Evolutionary conservation across 2,113 vertebrate genomes (phyloP).

Genomic region (Ctenomys sociabilis): DNA sequence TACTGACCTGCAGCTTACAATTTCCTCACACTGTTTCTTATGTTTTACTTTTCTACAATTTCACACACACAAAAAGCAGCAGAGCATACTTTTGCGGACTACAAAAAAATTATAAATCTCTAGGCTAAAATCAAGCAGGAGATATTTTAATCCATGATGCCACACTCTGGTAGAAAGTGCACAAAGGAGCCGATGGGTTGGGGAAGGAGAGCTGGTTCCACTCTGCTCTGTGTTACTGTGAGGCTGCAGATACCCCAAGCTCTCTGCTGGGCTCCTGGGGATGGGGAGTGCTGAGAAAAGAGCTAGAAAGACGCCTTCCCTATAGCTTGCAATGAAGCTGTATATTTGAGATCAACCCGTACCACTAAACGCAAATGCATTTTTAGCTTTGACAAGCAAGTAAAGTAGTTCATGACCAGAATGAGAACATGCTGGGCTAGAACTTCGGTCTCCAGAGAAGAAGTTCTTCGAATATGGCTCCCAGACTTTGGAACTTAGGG

Average conservation of each 20-base stretch:
- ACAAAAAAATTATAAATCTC: slow-evolving; percentile 69
- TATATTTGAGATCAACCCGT: not conserved
- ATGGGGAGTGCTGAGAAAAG: not conserved
- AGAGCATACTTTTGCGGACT: slow-evolving; percentile 81
- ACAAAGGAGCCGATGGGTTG: not conserved
- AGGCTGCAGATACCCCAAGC: not conserved
- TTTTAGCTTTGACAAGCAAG: not conserved
- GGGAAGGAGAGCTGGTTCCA: not conserved
- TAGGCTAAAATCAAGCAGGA: slow-evolving; percentile 62
- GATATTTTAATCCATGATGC: slow-evolving; percentile 63
- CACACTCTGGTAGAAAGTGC: not conserved
- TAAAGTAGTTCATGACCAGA: not conserved
- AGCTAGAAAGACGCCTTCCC: not conserved
- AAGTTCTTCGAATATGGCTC: not conserved
- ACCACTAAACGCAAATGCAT: not conserved
- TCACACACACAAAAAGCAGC: slow-evolving; percentile 75
- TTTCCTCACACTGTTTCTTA: slow-evolving; percentile 78
- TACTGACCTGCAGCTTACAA: slow-evolving; percentile 65
- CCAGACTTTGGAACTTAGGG: not conserved
- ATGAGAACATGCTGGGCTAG: not conserved
- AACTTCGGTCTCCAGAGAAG: not conserved
- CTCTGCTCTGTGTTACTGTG: not conserved
- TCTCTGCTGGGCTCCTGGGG: not conserved
- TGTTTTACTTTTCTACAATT: slow-evolving; percentile 64
- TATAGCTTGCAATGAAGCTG: not conserved